Conservation (phyloP, 2,888 invertebrate genomes). For the Protodeltote pygarga region DNA sequence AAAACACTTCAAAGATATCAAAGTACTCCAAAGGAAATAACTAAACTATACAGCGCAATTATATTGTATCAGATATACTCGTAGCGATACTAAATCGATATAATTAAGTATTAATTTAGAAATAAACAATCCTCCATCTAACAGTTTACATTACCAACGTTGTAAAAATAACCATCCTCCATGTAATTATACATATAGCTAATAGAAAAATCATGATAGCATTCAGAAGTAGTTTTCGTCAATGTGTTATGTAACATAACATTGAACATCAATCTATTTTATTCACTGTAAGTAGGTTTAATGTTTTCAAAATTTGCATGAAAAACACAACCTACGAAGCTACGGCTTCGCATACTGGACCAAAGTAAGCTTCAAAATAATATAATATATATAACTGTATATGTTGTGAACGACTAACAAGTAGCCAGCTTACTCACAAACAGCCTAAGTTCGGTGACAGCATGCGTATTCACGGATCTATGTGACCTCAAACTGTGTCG, state of each 20-base stretch:
- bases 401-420: conserved; percentile 76
- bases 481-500: conserved; percentile 59
- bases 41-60: no score
- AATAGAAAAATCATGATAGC: not conserved
- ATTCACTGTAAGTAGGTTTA: conserved; percentile 32
- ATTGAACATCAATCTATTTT: conserved; percentile 25
- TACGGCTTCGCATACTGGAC: conserved; percentile 58
- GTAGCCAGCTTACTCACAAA: conserved; percentile 80
- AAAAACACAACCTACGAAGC: conserved; percentile 45
- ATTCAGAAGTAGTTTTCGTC: not conserved
- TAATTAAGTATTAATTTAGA: no score
- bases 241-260: conserved; percentile 13
- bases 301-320: conserved; percentile 35
- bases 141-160: conserved; percentile 1
- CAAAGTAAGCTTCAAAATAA: conserved; percentile 70
- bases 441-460: conserved; percentile 70
- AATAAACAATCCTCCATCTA: no score
- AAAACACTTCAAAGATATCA: no score
- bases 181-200: not conserved
- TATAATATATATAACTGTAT: conserved; percentile 53
- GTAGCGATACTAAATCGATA: no score
- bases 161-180: conserved; percentile 5
- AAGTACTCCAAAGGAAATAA: no score
- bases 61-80: no score
- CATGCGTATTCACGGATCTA: conserved; percentile 62